Base-by-base conservation (phyloP, 2,888 invertebrate genomes). In the Entomobrya multifasciata region DNA sequence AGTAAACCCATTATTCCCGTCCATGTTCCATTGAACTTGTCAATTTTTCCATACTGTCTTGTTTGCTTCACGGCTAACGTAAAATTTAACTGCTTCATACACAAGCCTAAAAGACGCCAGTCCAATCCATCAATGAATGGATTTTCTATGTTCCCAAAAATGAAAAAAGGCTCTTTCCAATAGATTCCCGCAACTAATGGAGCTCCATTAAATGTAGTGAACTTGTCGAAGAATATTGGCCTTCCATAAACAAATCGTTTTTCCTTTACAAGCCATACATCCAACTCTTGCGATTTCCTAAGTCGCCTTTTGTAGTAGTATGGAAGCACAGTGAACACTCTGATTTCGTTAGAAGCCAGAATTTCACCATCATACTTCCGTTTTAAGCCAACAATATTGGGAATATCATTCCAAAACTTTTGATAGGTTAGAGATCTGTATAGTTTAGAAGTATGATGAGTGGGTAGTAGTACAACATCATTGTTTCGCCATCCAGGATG, bases 141-240 rank as follows among this genome's bases (percentile, higher is more conserved):
- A 70, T 88, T 55, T 15, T 82, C 62, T 11, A 44, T 17, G 30
- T 82, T 79, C 13, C 89, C 89, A 88, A 85, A 88, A 77, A 89
- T 89, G 25, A 87, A 36, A 55, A 86, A 89, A 6, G 88, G 88
- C 36, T 79, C 88, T 55, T 89, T 88, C 89, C 88, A 89, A n/a
- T 80, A 70, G 10, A 70, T n/a, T 6, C 87, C 88, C 0, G 87
- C 55, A 2, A 2, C 13, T 0, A 89, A 27, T 0, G 55, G 11
- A n/a, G 86, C 79, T 17, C 60, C 52, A 27, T 88, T 49, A 20
- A 89, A 74, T 6, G 72, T 82, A 20, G 30, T 27, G 36, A 89
- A 89, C 80, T 79, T 85, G 15, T 87, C 80, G 25, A 76, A 72
- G 20, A 88, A 86, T 2, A 86, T 49, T 0, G 47, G 27, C 13